phyloP scores from a whole-genome alignment of 2,888 invertebrate species.

The Corbicula japonica region DNA sequence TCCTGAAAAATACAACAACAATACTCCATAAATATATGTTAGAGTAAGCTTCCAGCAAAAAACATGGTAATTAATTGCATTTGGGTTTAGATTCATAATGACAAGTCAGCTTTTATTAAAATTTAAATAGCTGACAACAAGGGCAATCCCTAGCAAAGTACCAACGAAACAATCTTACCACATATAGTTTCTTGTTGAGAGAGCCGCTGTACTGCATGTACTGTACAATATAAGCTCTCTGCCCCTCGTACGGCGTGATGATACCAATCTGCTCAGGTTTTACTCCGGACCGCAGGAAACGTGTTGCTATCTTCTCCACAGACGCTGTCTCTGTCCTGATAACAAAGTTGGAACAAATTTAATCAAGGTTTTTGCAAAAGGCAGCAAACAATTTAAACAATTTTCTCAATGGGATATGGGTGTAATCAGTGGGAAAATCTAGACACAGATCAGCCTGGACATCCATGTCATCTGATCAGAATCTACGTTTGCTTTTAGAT shows the following conservation, averaged over 20 bases:
- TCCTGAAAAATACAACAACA: slow-evolving; percentile 90
- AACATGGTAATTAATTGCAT: too few species aligned
- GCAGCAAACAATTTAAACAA: too few species aligned
- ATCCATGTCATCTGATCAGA: neutral
- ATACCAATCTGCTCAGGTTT: slow-evolving; percentile 98
- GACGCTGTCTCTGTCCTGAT: slow-evolving; percentile 97
- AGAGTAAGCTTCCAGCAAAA: neutral
- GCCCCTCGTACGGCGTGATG: slow-evolving; percentile 99
- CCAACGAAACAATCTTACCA: too few species aligned
- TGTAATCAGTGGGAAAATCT: neutral
- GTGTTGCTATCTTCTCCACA: slow-evolving; percentile 98
- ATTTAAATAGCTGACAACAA: neutral
- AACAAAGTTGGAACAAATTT: neutral
- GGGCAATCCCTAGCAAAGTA: too few species aligned
- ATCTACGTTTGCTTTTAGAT: neutral
- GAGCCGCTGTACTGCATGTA: slow-evolving; percentile 99
- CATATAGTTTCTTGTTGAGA: slow-evolving; percentile 97
- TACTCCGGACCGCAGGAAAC: slow-evolving; percentile 97
- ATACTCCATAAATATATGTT: neutral
- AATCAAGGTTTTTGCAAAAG: too few species aligned
- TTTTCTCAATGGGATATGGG: too few species aligned
- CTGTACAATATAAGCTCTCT: slow-evolving; percentile 97
- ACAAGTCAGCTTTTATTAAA: neutral
- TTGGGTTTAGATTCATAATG: neutral
- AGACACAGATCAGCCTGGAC: neutral